phyloP scores from a whole-genome alignment of 1,140 invertebrate genomes.

The Chironomus striatipennis region DNA sequence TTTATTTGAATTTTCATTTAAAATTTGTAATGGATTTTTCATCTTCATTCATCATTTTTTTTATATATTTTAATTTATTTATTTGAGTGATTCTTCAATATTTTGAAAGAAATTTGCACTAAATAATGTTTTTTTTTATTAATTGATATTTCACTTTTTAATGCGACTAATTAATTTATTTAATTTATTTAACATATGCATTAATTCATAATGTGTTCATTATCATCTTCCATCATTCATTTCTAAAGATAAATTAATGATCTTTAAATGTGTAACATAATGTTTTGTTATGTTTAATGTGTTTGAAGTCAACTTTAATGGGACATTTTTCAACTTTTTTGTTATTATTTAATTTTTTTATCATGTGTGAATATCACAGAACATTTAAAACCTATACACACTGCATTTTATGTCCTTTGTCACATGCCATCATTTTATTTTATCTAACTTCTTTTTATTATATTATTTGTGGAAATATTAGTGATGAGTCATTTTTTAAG shows the following conservation, averaged over 20 bases:
- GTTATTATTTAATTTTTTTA: conserved; percentile 8
- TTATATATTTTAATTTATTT: background rate
- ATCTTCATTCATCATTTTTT: background rate
- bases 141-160: conserved; percentile 20
- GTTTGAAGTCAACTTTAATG: background rate
- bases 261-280: conserved; percentile 23
- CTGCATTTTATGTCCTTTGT: background rate
- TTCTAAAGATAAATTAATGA: conserved; percentile 16
- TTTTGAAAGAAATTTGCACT: conserved; percentile 16
- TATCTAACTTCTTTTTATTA: background rate
- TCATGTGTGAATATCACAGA: conserved; percentile 23
- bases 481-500: no score
- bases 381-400: conserved; percentile 22
- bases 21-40: conserved; percentile 18
- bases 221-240: background rate
- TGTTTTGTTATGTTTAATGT: background rate
- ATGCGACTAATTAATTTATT: conserved; percentile 20
- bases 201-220: background rate
- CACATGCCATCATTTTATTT: background rate
- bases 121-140: background rate
- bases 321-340: conserved; percentile 11
- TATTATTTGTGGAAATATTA: no score
- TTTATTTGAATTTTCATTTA: conserved; percentile 7
- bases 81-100: conserved; percentile 13
- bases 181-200: conserved; percentile 19